These are phyloP conservation scores for Tyto alba DNA, from an alignment of 2,113 vertebrate genomes.

Conservation along the genomic window DNA sequence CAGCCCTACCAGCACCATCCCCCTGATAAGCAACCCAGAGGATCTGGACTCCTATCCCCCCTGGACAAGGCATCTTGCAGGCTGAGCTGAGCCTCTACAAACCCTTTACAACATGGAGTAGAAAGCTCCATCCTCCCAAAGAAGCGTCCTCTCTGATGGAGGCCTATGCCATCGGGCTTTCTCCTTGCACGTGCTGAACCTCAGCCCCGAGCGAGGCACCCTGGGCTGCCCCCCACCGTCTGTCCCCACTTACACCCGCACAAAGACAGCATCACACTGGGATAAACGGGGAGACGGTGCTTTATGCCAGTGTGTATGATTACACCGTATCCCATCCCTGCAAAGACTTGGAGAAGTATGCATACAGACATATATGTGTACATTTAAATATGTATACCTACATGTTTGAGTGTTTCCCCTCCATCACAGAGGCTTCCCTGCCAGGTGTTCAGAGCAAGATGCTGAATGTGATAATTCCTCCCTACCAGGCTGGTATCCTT, in stretches of 20 bases:
- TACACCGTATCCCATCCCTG: background rate
- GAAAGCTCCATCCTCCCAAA: background rate
- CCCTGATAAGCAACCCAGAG: accelerated
- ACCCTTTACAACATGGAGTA: background rate
- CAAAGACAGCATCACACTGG: background rate
- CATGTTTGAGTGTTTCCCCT: background rate
- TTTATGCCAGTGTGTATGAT: background rate
- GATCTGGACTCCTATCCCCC: background rate
- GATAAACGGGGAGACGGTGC: background rate
- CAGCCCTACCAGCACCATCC: background rate
- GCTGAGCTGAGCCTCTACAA: background rate
- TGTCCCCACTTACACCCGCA: background rate
- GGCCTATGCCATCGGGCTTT: accelerated
- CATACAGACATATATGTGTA: accelerated
- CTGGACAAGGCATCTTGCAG: too few relatives aligned
- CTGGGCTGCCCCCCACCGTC: background rate
- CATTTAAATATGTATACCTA: background rate
- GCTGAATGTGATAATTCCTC: background rate
- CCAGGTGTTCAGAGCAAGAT: background rate
- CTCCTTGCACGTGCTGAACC: background rate
- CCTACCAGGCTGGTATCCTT: background rate
- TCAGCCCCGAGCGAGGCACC: accelerated
- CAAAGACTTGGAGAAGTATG: background rate
- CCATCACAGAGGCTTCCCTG: background rate
- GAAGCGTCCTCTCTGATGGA: background rate